A percentile compares a stretch with the other conserved stretches of the same genome.
Conservation (phyloP, 1,140 invertebrate genomes). For the Eurosta solidaginis region DNA sequence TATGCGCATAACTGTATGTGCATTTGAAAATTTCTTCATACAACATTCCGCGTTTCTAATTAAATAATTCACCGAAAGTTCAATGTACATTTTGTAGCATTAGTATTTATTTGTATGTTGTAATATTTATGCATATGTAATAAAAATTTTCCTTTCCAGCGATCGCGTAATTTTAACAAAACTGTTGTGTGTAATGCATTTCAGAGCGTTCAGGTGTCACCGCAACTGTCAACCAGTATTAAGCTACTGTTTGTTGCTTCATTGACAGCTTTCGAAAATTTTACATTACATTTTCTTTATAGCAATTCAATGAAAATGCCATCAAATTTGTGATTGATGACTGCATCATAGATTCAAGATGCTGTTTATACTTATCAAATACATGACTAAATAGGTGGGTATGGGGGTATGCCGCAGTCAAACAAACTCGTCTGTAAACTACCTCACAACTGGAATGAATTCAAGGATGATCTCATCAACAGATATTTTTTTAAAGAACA, state of each 20-base stretch:
- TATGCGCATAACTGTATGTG: too few relatives aligned
- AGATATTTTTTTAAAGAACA: too few relatives aligned
- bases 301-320: background rate
- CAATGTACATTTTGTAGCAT: background rate
- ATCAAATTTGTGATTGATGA: slow-evolving; percentile 3
- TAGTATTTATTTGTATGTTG: background rate
- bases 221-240: slow-evolving; percentile 24
- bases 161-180: slow-evolving; percentile 20
- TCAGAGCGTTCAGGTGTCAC: background rate
- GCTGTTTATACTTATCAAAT: background rate
- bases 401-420: background rate
- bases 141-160: background rate
- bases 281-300: background rate
- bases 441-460: too few relatives aligned
- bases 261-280: background rate
- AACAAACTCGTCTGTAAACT: too few relatives aligned
- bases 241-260: background rate
- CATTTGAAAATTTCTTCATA: too few relatives aligned
- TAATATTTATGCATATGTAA: background rate
- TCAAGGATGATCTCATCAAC: too few relatives aligned
- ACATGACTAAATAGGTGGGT: background rate
- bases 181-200: too few relatives aligned
- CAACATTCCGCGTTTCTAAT: too few relatives aligned
- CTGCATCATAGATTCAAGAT: background rate
- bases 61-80: background rate